These are phyloP conservation scores for Tympanuchus pallidicinctus DNA, from an alignment of 2,113 vertebrate genomes.

Conservation along the genomic window DNA sequence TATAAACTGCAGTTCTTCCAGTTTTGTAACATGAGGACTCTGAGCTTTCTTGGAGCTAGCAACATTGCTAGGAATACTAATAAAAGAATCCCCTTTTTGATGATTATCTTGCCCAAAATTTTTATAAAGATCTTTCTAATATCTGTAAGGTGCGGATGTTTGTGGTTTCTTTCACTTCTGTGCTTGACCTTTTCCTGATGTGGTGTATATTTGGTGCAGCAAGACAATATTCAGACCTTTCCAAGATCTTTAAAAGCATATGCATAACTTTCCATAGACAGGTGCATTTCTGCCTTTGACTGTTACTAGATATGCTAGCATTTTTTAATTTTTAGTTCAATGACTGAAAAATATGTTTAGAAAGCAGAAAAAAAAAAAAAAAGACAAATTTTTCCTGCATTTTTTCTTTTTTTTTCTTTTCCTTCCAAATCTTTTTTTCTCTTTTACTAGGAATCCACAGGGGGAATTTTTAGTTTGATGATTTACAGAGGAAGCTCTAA, in stretches of 20 bases:
- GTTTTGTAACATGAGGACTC: background rate
- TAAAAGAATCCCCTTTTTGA: constrained; percentile 7
- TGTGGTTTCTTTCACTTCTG: background rate
- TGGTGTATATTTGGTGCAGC: background rate
- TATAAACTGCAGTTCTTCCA: constrained; percentile 20
- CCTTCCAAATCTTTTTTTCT: background rate
- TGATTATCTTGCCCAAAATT: constrained; percentile 6
- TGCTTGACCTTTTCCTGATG: background rate
- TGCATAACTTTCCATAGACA: background rate
- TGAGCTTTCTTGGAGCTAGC: background rate
- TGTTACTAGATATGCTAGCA: background rate
- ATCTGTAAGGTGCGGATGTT: background rate
- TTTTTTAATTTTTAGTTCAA: background rate
- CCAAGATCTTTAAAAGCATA: constrained; percentile 20
- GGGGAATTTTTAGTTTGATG: background rate
- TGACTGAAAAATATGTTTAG: background rate
- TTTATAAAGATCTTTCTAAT: constrained; percentile 24
- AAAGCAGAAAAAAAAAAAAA: background rate
- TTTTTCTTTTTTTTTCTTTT: too few relatives aligned
- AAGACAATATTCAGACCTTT: background rate
- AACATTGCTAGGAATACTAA: constrained; percentile 41
- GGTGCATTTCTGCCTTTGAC: background rate
- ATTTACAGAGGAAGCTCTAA: background rate
- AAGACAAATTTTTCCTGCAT: background rate
- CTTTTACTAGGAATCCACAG: background rate